These are phyloP conservation scores for Melanotaenia trifasciata DNA, from an alignment of 2,797 vertebrate species.

Conservation along the genomic window DNA sequence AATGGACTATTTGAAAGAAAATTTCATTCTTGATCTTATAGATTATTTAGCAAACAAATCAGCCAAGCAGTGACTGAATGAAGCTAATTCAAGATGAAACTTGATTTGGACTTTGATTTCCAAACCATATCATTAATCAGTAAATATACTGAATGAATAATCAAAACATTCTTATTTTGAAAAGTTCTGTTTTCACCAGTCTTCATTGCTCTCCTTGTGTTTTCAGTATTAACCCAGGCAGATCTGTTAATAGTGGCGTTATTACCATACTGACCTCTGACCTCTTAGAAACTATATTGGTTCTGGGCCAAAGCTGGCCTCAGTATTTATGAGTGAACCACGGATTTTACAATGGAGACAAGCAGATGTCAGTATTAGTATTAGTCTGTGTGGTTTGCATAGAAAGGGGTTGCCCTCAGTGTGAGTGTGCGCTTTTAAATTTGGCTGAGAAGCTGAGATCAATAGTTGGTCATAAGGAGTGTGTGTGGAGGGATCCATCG, in stretches of 20 bases:
- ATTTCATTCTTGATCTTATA: not conserved
- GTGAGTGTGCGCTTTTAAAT: conserved; percentile 72
- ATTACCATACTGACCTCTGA: conserved; percentile 73
- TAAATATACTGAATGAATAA: conserved; percentile 4
- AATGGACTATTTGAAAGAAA: not conserved
- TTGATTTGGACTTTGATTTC: not conserved
- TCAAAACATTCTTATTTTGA: not conserved
- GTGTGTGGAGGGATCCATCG: conserved; percentile 73
- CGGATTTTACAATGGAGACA: conserved; percentile 77
- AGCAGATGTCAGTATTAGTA: conserved; percentile 79
- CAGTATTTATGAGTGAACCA: conserved; percentile 75
- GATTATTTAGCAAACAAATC: not conserved
- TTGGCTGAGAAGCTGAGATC: conserved; percentile 74
- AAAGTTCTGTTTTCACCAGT: not conserved
- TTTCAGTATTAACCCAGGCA: conserved; percentile 47
- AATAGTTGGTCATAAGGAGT: conserved; percentile 81
- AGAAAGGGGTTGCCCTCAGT: conserved; percentile 52
- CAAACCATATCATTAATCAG: not conserved
- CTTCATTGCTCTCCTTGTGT: conserved; percentile 6
- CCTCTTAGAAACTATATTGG: conserved; percentile 74
- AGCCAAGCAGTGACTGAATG: not conserved
- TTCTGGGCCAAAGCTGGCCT: conserved; percentile 71
- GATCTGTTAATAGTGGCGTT: conserved; percentile 69
- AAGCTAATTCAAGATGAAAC: not conserved
- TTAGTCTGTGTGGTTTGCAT: conserved; percentile 52